These are phyloP conservation scores for Torymus tubicola DNA, from an alignment of 2,888 invertebrate species.

Conservation along the genomic window DNA sequence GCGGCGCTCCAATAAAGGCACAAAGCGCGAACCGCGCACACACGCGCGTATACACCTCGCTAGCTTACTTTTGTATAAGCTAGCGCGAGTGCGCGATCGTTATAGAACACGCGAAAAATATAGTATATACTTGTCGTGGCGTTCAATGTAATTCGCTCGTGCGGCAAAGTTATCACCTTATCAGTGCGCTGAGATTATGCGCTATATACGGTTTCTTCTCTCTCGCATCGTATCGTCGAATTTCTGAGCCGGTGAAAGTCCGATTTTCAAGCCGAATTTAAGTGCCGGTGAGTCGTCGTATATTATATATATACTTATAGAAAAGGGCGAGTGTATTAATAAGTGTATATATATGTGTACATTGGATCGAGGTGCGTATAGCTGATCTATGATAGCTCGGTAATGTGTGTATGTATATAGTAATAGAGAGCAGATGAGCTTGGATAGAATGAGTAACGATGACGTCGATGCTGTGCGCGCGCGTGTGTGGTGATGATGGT, in stretches of 20 bases:
- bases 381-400: too few species aligned
- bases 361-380: too few species aligned
- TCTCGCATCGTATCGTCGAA: neutral
- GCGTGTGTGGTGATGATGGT: too few species aligned
- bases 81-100: neutral
- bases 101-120: slow-evolving; percentile 17
- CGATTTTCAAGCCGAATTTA: neutral
- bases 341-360: too few species aligned
- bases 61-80: slow-evolving; percentile 10
- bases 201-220: neutral
- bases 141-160: slow-evolving; percentile 40
- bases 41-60: neutral
- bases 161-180: slow-evolving; percentile 40
- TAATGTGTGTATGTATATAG: too few species aligned
- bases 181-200: slow-evolving; percentile 35
- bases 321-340: too few species aligned
- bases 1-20: neutral
- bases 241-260: neutral
- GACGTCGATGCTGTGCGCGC: too few species aligned
- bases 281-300: too few species aligned
- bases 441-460: too few species aligned
- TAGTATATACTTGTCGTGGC: too few species aligned
- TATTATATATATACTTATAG: too few species aligned
- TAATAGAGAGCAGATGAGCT: too few species aligned
- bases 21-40: neutral